phyloP scores from a whole-genome alignment of 2,113 vertebrate genomes.

The Anolis sagrei region DNA sequence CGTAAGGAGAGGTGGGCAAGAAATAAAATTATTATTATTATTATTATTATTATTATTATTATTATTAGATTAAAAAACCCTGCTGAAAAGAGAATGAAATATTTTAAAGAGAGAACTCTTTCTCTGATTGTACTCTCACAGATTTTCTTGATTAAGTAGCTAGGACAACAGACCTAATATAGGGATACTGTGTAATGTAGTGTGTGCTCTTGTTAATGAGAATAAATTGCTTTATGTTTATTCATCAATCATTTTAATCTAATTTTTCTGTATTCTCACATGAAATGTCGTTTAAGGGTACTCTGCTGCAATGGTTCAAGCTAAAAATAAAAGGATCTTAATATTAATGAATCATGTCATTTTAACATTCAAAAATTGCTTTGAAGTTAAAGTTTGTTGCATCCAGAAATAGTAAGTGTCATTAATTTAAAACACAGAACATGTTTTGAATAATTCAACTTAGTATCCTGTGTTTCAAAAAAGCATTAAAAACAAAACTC shows the following conservation, averaged over 20 bases:
- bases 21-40: no score
- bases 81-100: neutral
- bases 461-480: neutral
- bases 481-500: neutral
- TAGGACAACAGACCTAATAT: neutral
- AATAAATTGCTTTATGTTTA: conserved; percentile 18
- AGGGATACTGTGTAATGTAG: conserved; percentile 29
- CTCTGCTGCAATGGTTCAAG: neutral
- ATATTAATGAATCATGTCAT: neutral
- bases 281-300: neutral
- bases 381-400: neutral
- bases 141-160: neutral
- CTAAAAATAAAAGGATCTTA: neutral
- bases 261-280: neutral
- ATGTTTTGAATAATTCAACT: neutral
- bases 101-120: neutral
- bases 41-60: no score
- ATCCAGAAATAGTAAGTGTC: neutral
- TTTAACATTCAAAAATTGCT: neutral
- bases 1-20: no score
- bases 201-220: conserved; percentile 7
- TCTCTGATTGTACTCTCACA: neutral
- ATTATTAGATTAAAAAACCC: no score
- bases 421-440: neutral
- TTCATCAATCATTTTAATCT: conserved; percentile 30